Percentiles rank a stretch among this genome's conserved stretches.
These are phyloP conservation scores for Druceiella hillmani DNA, from an alignment of 2,888 invertebrate genomes.

Conservation along the genomic window DNA sequence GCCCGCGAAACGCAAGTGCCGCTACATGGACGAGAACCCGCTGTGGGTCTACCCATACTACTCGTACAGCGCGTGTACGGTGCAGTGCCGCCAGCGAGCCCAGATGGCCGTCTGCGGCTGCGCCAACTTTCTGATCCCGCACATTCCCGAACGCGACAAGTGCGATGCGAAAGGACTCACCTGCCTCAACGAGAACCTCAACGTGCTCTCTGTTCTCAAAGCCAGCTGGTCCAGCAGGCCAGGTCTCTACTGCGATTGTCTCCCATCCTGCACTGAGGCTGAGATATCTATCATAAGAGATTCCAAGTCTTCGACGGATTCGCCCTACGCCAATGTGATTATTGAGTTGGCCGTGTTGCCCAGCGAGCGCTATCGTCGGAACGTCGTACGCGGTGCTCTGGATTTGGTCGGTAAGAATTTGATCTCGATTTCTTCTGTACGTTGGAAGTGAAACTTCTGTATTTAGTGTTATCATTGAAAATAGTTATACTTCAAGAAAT, in stretches of 20 bases:
- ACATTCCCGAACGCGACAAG: constrained; percentile 48
- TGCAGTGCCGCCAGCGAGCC: constrained; percentile 65
- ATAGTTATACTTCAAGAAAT: no score
- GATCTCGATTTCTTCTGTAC: no score
- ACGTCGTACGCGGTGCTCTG: constrained; percentile 64
- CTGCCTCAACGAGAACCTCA: constrained; percentile 59
- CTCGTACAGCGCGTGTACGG: constrained; percentile 65
- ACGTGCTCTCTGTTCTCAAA: constrained; percentile 53
- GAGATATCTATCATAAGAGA: constrained; percentile 61
- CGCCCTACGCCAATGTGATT: constrained; percentile 46
- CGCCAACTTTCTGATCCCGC: constrained; percentile 66
- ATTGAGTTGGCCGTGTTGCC: constrained; percentile 61
- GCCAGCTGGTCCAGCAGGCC: constrained; percentile 47
- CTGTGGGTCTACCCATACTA: constrained; percentile 57
- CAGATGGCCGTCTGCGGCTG: constrained; percentile 63
- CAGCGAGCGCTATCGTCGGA: constrained; percentile 64
- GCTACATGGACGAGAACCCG: constrained; percentile 62
- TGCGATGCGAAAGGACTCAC: constrained; percentile 62
- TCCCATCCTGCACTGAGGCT: constrained; percentile 69
- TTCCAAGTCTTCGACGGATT: constrained; percentile 34
- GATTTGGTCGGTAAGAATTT: constrained; percentile 68
- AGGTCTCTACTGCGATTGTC: constrained; percentile 63
- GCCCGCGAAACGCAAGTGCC: constrained; percentile 65
- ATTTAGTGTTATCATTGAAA: no score
- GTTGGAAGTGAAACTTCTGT: no score